Evolutionary conservation across 2,888 invertebrate species (phyloP).

Genomic region (Hypselothyrea guttata): DNA sequence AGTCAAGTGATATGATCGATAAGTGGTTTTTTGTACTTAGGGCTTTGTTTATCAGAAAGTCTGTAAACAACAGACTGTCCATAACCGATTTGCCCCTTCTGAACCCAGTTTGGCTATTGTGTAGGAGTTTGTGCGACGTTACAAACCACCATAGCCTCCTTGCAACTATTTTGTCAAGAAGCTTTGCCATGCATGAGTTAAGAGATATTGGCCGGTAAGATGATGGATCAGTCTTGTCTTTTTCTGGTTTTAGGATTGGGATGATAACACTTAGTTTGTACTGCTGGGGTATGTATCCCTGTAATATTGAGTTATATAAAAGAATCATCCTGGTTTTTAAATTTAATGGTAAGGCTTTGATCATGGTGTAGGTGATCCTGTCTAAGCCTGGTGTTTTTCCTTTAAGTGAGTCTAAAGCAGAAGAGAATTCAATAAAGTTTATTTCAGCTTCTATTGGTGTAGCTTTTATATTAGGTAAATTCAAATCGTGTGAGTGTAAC

Average conservation of each 20-base stretch:
- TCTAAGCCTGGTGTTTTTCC: background rate
- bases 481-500: no score
- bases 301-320: no score
- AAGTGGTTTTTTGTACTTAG: background rate
- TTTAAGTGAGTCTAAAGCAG: background rate
- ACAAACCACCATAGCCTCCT: constrained; percentile 7
- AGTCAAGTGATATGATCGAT: constrained; percentile 1
- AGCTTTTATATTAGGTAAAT: no score
- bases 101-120: background rate
- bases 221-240: background rate
- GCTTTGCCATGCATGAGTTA: constrained; percentile 7
- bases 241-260: constrained; percentile 2
- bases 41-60: background rate
- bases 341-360: no score
- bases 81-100: constrained; percentile 4
- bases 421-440: no score
- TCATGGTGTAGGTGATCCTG: background rate
- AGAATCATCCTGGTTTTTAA: no score
- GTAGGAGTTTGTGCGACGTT: background rate
- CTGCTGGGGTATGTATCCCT: background rate
- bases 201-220: constrained; percentile 9
- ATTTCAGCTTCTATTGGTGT: no score
- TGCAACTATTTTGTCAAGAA: constrained; percentile 7
- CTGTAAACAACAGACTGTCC: constrained; percentile 1
- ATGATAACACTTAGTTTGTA: constrained; percentile 1